Evolutionary conservation across 2,113 vertebrate genomes (phyloP).

Genomic region (Dasyurus viverrinus): DNA sequence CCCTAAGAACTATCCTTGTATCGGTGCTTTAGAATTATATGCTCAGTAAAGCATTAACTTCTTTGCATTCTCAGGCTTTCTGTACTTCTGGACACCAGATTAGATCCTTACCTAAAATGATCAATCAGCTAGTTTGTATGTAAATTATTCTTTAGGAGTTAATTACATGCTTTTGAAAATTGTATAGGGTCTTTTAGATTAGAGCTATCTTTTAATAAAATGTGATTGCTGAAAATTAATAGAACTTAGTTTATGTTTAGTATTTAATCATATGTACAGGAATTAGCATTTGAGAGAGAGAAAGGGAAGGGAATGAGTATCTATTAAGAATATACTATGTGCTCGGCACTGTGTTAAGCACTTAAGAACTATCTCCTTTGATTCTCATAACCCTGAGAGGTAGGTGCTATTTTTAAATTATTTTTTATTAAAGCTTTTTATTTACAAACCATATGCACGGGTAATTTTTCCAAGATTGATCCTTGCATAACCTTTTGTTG

Average conservation of each 20-base stretch:
- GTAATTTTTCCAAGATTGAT: too few relatives aligned
- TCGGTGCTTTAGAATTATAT: neutral
- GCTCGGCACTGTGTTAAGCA: neutral
- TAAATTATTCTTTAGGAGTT: neutral
- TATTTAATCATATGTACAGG: neutral
- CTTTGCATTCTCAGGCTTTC: neutral
- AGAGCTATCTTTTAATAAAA: neutral
- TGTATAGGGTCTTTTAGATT: neutral
- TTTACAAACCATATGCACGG: too few relatives aligned
- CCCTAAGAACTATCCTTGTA: neutral
- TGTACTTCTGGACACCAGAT: neutral
- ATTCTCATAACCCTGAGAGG: neutral
- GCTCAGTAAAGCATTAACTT: neutral
- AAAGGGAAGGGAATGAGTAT: neutral
- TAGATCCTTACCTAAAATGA: neutral
- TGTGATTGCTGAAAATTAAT: neutral
- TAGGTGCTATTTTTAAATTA: neutral
- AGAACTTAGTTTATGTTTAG: neutral
- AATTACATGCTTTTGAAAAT: neutral
- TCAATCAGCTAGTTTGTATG: neutral
- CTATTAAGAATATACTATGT: neutral
- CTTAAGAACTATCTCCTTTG: neutral
- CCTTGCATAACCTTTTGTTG: too few relatives aligned
- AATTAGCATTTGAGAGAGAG: neutral
- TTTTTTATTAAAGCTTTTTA: too few relatives aligned